Percentiles rank a stretch among this genome's conserved stretches.
phyloP scores from a whole-genome alignment of 2,797 vertebrate genomes.

The Scarus forsteni region DNA sequence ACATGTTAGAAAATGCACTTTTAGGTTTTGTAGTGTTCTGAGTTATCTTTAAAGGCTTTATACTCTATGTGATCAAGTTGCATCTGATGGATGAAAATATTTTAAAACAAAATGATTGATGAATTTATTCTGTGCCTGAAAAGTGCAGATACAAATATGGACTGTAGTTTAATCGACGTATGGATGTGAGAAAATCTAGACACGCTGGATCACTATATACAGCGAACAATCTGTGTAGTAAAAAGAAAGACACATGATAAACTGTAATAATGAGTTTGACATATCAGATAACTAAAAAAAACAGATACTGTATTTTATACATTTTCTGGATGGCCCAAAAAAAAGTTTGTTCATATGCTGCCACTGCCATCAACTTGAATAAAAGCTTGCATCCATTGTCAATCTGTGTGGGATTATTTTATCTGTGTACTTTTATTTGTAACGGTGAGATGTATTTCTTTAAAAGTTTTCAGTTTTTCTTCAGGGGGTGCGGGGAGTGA shows the following conservation, averaged over 20 bases:
- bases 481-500: no score
- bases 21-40: slow-evolving; percentile 28
- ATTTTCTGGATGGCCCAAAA: slow-evolving; percentile 51
- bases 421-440: not conserved
- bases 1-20: slow-evolving; percentile 47
- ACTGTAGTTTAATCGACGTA: slow-evolving; percentile 15
- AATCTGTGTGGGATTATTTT: slow-evolving; percentile 2
- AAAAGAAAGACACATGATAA: not conserved
- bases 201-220: not conserved
- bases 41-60: slow-evolving; percentile 17
- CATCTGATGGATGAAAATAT: slow-evolving; percentile 27
- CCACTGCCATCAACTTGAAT: slow-evolving; percentile 74
- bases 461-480: no score
- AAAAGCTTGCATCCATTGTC: slow-evolving; percentile 65
- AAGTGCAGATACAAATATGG: slow-evolving; percentile 18
- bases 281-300: slow-evolving; percentile 26
- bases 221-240: slow-evolving; percentile 4
- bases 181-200: not conserved
- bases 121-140: slow-evolving; percentile 32
- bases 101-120: slow-evolving; percentile 12
- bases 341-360: slow-evolving; percentile 54
- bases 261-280: slow-evolving; percentile 30
- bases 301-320: slow-evolving; percentile 58
- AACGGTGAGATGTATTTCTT: not conserved
- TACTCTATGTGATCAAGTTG: slow-evolving; percentile 40